Evolutionary conservation across 2,888 invertebrate species (phyloP), one percentile per base, ranked within the genome.

Genomic region (Keiferia lycopersicella): DNA sequence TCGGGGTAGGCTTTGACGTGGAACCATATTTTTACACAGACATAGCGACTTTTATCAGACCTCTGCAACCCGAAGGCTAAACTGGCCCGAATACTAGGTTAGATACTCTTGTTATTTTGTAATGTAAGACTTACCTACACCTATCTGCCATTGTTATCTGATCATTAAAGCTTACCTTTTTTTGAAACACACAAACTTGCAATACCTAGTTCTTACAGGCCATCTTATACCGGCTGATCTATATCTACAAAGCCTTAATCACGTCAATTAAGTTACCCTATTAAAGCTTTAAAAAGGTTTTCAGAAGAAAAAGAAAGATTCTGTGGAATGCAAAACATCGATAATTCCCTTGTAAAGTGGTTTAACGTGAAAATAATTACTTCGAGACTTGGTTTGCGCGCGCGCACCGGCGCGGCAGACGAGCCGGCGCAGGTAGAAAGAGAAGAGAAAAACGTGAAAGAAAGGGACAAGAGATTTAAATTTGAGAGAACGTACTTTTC

Each of bases 381-480:
- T 67, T 67, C 64, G 60, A 60, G 59, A 63, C 63, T 50, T 65
- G 64, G 62, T 34, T 50, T 30, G 16, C 50, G 48, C 41, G 22
- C 14, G 60, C 53, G 48, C 57, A 53, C 60, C 65, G 67, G 81
- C 82, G 87, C 65, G 67, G 81, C 82, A 87, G 88, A 88, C 88
- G 83, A 71, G 71, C 68, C 80, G 87, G 87, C 87, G 85, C 84
- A 82, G 79, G 69, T 69, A 68, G 79, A 86, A 59, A 61, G 77
- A 71, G 82, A 83, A 48, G 65, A 64, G 61, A 20, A 45, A 11
- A 50, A 67, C 66, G 59, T 6, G 67, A 20, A 22, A 53, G 16
- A 71, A 72, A 82, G 57, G 45, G 76, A 70, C 77, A 81, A 18
- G 60, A 65, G 64, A 62, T 57, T 63, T 63, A 62, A 63, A 57